Evolutionary conservation across 1,140 invertebrate genomes (phyloP).

Genomic region (Zophobas atratus): DNA sequence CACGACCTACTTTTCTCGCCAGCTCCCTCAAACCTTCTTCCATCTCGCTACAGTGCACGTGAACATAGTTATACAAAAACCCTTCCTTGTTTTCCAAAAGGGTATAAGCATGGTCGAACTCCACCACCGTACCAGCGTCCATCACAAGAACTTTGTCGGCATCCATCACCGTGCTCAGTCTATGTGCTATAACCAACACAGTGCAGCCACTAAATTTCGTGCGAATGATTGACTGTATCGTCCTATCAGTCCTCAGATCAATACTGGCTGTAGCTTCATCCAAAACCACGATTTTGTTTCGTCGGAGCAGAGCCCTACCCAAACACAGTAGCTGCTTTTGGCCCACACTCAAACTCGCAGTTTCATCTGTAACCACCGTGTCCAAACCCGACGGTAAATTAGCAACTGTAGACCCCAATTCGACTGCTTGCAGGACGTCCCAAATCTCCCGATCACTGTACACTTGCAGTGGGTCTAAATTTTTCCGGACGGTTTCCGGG

Average conservation of each 20-base stretch:
- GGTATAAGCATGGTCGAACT: constrained; percentile 77
- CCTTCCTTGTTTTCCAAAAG: constrained; percentile 71
- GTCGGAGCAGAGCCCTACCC: constrained; percentile 78
- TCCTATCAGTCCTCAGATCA: constrained; percentile 73
- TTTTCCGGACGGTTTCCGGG: constrained; percentile 72
- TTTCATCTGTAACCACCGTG: constrained; percentile 72
- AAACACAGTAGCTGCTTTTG: constrained; percentile 87
- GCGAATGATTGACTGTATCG: constrained; percentile 80
- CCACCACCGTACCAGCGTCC: constrained; percentile 73
- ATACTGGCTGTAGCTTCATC: constrained; percentile 74
- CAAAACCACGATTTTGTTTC: constrained; percentile 76
- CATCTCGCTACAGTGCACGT: no score
- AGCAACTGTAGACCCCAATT: constrained; percentile 51
- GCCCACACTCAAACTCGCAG: constrained; percentile 83
- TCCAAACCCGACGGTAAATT: constrained; percentile 69
- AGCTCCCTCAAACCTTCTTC: no score
- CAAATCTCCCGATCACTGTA: constrained; percentile 77
- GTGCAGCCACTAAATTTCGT: constrained; percentile 85
- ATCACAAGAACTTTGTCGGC: constrained; percentile 74
- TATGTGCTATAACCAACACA: constrained; percentile 95
- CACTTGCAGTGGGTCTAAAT: constrained; percentile 76
- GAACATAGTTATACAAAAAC: constrained; percentile 29
- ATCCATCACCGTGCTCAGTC: constrained; percentile 88
- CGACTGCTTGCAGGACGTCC: constrained; percentile 72
- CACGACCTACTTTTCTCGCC: no score